phyloP scores from a whole-genome alignment of 2,888 invertebrate genomes.

The Gryllus longicercus region DNA sequence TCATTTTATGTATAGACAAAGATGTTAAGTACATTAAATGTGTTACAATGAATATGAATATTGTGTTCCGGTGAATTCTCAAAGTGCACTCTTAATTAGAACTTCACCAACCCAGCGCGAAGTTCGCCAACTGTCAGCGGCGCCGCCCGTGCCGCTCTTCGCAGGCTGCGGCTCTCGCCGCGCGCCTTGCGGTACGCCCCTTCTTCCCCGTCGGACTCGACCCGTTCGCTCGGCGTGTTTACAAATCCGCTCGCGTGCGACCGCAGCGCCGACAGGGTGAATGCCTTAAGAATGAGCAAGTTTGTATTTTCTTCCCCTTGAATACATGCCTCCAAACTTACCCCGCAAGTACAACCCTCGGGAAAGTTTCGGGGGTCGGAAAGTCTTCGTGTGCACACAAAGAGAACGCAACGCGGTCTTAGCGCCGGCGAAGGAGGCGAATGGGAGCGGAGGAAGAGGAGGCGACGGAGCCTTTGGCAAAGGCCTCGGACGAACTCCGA shows the following conservation, averaged over 20 bases:
- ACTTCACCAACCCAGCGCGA: not conserved
- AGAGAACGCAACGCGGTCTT: not conserved
- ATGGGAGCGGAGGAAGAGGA: not conserved
- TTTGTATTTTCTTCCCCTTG: slow-evolving; percentile 1
- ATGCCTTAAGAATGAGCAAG: slow-evolving; percentile 17
- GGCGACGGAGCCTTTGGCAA: not conserved
- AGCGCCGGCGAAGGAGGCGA: not conserved
- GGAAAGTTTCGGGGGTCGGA: not conserved
- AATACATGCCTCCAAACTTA: not conserved
- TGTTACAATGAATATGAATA: no score
- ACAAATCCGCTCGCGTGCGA: not conserved
- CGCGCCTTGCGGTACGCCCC: not conserved
- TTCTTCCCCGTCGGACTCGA: not conserved
- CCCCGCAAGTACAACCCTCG: not conserved
- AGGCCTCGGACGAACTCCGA: not conserved
- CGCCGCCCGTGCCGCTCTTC: not conserved
- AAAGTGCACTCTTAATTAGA: no score
- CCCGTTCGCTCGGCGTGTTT: not conserved
- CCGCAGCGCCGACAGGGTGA: not conserved
- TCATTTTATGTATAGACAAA: no score
- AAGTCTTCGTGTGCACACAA: not conserved
- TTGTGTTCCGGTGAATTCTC: no score
- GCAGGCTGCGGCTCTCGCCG: not conserved
- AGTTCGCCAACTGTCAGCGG: not conserved
- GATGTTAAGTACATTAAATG: no score